A percentile compares a stretch with the other conserved stretches of the same genome.
Evolutionary conservation across 2,113 vertebrate species (phyloP).

Genomic region (Malurus cyaneus): DNA sequence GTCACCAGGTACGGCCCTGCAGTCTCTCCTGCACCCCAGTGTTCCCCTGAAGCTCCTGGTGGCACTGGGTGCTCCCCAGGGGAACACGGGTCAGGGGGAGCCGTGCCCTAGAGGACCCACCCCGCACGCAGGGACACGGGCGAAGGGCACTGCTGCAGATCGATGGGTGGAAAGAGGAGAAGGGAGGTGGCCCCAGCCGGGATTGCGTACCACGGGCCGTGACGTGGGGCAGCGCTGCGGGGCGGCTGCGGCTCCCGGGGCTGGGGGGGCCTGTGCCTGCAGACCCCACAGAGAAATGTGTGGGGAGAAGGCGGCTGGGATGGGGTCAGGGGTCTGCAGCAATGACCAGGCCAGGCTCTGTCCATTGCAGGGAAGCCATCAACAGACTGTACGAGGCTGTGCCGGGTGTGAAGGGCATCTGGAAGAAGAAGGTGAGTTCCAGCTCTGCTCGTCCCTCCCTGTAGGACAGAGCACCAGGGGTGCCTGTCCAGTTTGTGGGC

Average conservation of each 20-base stretch:
- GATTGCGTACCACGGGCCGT: not conserved
- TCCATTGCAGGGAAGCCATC: constrained; percentile 88
- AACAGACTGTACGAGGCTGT: constrained; percentile 92
- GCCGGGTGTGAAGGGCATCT: constrained; percentile 87
- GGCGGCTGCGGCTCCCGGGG: accelerated
- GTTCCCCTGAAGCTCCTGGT: accelerated
- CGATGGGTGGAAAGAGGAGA: constrained; percentile 38
- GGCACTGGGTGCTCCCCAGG: not conserved
- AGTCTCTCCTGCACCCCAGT: accelerated
- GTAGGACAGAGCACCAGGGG: too few species aligned
- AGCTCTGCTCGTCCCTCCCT: accelerated
- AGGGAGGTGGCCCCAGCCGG: not conserved
- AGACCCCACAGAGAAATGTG: accelerated
- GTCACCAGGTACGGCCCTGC: constrained; percentile 86
- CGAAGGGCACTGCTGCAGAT: not conserved
- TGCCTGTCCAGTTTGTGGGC: accelerated
- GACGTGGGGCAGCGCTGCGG: not conserved
- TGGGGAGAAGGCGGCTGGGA: not conserved
- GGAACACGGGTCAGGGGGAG: not conserved
- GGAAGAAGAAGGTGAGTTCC: constrained; percentile 90
- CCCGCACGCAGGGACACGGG: not conserved
- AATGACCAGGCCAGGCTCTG: not conserved
- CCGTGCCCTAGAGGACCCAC: not conserved
- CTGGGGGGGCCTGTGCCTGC: not conserved
- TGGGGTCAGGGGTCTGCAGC: not conserved